Evolutionary conservation across 1,140 invertebrate species (phyloP).

Genomic region (Philotrypesis tridentata): DNA sequence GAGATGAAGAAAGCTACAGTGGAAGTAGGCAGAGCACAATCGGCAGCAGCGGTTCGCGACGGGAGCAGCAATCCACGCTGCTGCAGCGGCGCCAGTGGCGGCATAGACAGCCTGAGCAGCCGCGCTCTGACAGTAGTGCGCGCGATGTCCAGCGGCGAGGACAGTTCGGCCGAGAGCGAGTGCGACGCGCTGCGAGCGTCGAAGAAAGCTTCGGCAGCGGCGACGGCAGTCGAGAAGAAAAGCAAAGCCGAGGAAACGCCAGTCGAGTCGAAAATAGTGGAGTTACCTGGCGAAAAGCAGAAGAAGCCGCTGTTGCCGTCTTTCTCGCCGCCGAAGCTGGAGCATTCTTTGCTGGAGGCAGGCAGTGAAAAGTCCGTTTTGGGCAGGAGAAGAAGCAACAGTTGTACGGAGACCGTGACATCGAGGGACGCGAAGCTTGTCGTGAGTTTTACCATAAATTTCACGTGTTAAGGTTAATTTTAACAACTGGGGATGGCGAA

Average conservation of each 20-base stretch:
- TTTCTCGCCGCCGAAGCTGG: not conserved
- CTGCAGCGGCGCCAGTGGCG: slow-evolving; percentile 29
- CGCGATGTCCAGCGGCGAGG: slow-evolving; percentile 69
- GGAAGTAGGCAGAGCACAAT: not conserved
- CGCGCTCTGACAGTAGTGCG: slow-evolving; percentile 59
- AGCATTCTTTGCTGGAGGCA: not conserved
- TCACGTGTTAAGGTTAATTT: not conserved
- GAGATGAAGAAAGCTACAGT: not conserved
- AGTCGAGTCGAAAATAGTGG: not conserved
- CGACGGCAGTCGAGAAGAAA: not conserved
- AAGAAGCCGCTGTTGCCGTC: not conserved
- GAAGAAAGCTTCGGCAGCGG: not conserved
- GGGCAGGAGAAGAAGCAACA: not conserved
- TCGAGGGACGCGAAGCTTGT: not conserved
- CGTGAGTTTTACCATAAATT: not conserved
- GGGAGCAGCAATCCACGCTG: slow-evolving; percentile 3
- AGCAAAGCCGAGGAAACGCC: not conserved
- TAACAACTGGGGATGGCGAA: too few relatives aligned
- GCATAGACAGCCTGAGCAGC: slow-evolving; percentile 22
- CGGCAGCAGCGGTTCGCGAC: not conserved
- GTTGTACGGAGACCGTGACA: not conserved
- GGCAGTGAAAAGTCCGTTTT: not conserved
- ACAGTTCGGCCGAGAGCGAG: slow-evolving; percentile 61
- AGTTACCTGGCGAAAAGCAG: not conserved
- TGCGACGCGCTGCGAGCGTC: slow-evolving; percentile 31